Evolutionary conservation across 1,140 invertebrate species (phyloP).

Genomic region (Subanguina moxae): DNA sequence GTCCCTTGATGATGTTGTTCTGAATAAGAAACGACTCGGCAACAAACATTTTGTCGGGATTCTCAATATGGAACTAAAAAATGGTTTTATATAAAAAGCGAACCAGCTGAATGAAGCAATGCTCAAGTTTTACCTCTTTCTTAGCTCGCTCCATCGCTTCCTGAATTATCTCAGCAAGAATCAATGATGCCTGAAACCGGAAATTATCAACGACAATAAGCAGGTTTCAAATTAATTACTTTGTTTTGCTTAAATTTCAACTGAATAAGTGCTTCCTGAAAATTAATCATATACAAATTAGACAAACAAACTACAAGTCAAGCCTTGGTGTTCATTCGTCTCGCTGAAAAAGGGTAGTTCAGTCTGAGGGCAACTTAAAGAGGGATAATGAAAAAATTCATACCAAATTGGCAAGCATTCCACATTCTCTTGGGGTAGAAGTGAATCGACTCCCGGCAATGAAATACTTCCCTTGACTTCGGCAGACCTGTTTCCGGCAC

Average conservation of each 20-base stretch:
- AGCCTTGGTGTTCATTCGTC: conserved; percentile 46
- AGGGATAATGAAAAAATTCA: no score
- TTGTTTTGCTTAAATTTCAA: not conserved
- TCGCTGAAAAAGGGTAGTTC: conserved; percentile 35
- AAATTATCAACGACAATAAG: not conserved
- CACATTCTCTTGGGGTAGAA: conserved; percentile 52
- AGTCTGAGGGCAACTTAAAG: no score
- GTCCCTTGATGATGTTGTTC: conserved; percentile 53
- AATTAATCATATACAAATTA: conserved; percentile 11
- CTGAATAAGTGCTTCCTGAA: conserved; percentile 39
- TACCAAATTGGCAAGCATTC: conserved; percentile 29
- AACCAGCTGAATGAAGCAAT: no score
- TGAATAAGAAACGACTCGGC: conserved; percentile 54
- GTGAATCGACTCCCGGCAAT: conserved; percentile 52
- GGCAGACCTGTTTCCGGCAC: conserved; percentile 57
- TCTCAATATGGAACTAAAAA: conserved; percentile 44
- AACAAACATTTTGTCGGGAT: conserved; percentile 52
- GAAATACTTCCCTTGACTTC: conserved; percentile 55
- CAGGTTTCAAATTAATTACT: not conserved
- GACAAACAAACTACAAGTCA: no score
- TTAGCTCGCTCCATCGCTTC: conserved; percentile 51
- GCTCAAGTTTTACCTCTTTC: no score
- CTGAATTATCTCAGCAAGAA: conserved; percentile 49
- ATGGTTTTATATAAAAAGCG: no score
- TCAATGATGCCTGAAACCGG: conserved; percentile 37